Conservation (phyloP, 2,113 vertebrate species). For the Ciconia maguari region DNA sequence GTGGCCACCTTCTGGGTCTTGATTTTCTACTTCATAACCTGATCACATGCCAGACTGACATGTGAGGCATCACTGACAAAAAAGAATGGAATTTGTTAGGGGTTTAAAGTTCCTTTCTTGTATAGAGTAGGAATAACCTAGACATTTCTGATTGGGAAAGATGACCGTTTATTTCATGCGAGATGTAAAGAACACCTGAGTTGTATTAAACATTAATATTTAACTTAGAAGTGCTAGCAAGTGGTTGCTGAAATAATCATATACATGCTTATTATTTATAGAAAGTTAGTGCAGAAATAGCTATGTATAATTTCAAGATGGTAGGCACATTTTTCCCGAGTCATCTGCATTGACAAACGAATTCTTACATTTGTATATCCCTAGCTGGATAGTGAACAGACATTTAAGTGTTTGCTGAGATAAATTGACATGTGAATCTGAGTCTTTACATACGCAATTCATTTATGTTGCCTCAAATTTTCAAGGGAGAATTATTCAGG, state of each 20-base stretch:
- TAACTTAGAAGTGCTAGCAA: not conserved
- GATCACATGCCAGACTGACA: not conserved
- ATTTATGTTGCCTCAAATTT: conserved; percentile 24
- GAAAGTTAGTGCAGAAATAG: not conserved
- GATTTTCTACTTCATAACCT: not conserved
- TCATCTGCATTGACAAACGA: not conserved
- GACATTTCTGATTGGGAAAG: not conserved
- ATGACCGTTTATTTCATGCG: not conserved
- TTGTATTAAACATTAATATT: not conserved
- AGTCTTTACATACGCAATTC: conserved; percentile 10
- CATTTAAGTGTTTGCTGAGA: not conserved
- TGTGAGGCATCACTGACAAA: not conserved
- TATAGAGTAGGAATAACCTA: not conserved
- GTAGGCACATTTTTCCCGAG: not conserved
- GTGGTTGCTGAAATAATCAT: not conserved
- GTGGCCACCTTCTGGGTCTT: not conserved
- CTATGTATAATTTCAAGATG: not conserved
- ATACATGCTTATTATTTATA: not conserved
- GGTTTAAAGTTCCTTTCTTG: not conserved
- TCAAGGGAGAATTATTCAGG: not conserved
- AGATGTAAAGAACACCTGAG: not conserved
- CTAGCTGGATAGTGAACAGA: not conserved
- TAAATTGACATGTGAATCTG: not conserved
- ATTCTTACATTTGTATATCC: not conserved
- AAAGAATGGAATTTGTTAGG: rapidly evolving